These are phyloP conservation scores for Hippopotamus amphibius DNA, from an alignment of 2,113 vertebrate genomes.

Conservation along the genomic window DNA sequence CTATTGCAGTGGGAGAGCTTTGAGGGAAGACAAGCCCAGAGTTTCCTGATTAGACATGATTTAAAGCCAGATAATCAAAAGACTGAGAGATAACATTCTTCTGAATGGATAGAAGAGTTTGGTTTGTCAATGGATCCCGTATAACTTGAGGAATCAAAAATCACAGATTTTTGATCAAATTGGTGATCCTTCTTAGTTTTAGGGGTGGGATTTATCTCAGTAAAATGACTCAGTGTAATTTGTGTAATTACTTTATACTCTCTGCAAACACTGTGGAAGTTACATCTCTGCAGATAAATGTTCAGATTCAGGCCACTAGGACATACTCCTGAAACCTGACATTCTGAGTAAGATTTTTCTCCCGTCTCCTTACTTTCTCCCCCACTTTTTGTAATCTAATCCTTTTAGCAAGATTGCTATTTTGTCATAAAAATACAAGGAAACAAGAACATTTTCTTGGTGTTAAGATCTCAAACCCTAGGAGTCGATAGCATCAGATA, in stretches of 20 bases:
- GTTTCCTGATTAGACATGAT: neutral
- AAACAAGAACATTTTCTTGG: neutral
- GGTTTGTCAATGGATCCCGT: neutral
- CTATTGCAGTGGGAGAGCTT: neutral
- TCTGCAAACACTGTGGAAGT: neutral
- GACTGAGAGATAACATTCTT: neutral
- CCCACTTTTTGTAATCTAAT: neutral
- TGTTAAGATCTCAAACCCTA: neutral
- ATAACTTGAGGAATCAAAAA: conserved; percentile 38
- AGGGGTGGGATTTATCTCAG: conserved; percentile 14
- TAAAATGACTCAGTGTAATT: conserved; percentile 16
- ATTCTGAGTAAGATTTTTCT: neutral
- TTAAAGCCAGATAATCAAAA: conserved; percentile 55
- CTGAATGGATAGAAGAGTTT: neutral
- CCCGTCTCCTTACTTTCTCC: neutral
- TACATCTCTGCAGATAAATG: neutral
- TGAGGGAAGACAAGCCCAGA: neutral
- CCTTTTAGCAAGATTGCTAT: neutral
- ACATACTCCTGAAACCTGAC: neutral
- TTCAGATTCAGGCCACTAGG: neutral
- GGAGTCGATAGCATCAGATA: neutral
- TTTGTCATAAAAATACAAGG: conserved; percentile 29
- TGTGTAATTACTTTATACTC: conserved; percentile 19
- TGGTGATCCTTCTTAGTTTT: neutral
- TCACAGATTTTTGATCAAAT: conserved; percentile 41